Evolutionary conservation across 2,888 invertebrate genomes (phyloP).

Genomic region (Pharmacophagus antenor): DNA sequence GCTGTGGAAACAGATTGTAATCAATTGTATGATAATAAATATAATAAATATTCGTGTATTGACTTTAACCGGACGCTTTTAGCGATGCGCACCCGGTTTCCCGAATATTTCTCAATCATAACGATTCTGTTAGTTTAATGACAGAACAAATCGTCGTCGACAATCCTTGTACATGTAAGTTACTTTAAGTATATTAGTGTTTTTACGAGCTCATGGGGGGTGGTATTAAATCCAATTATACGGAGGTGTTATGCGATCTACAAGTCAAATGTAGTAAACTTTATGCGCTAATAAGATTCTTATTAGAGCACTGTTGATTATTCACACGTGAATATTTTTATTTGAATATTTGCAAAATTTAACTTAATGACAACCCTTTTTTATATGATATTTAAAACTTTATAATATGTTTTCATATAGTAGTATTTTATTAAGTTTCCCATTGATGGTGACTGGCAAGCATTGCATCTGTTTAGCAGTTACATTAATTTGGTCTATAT

Average conservation of each 20-base stretch:
- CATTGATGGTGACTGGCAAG: too few relatives aligned
- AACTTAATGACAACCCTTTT: background rate
- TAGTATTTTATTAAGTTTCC: too few relatives aligned
- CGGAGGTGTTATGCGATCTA: slow-evolving; percentile 18
- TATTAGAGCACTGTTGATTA: slow-evolving; percentile 14
- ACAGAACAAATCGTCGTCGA: slow-evolving; percentile 22
- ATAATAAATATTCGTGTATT: slow-evolving; percentile 17
- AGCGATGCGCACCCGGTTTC: slow-evolving; percentile 18
- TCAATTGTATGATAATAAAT: slow-evolving; percentile 22
- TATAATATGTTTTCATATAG: too few relatives aligned
- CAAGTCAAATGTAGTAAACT: slow-evolving; percentile 2
- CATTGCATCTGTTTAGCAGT: too few relatives aligned
- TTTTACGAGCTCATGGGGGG: background rate
- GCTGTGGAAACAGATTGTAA: slow-evolving; percentile 13
- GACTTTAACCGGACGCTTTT: slow-evolving; percentile 23
- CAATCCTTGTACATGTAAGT: slow-evolving; percentile 21
- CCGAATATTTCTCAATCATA: slow-evolving; percentile 12
- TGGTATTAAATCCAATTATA: slow-evolving; percentile 30
- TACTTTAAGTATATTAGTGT: slow-evolving; percentile 8
- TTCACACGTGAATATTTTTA: background rate
- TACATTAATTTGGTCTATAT: too few relatives aligned
- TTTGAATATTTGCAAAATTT: background rate
- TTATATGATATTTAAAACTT: background rate
- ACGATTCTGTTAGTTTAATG: slow-evolving; percentile 19
- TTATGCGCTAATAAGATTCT: slow-evolving; percentile 18